Conservation (phyloP, 2,888 invertebrate species). For the Celastrina argiolus region DNA sequence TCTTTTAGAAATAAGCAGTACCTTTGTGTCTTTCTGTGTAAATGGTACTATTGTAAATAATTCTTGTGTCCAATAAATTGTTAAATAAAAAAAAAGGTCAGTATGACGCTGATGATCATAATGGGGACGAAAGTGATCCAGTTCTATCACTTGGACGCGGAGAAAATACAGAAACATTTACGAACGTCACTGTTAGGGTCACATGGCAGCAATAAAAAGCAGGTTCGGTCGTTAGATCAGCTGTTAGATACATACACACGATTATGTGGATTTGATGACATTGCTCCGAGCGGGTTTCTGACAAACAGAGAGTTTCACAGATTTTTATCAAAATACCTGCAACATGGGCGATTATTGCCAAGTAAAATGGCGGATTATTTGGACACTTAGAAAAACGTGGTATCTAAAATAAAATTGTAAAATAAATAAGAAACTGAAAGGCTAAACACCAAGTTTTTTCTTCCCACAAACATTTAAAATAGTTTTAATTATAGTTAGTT, state of each 20-base stretch:
- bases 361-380: neutral
- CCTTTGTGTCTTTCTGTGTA: no score
- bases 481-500: no score
- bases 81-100: neutral
- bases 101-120: neutral
- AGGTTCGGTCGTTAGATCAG: conserved; percentile 17
- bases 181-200: conserved; percentile 17
- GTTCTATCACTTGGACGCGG: conserved; percentile 13
- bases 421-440: no score
- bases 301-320: neutral
- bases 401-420: no score
- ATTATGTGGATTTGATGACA: conserved; percentile 10
- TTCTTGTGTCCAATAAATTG: no score
- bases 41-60: no score
- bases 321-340: neutral
- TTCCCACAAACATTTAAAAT: no score
- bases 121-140: conserved; percentile 8
- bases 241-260: conserved; percentile 19
- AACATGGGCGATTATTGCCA: neutral
- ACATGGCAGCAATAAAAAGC: conserved; percentile 16
- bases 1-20: no score
- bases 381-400: no score
- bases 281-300: neutral
- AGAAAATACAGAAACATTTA: neutral
- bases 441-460: no score